Evolutionary conservation across 2,113 vertebrate species (phyloP), one percentile per base, ranked within the genome.

Genomic region (Aptenodytes patagonicus): DNA sequence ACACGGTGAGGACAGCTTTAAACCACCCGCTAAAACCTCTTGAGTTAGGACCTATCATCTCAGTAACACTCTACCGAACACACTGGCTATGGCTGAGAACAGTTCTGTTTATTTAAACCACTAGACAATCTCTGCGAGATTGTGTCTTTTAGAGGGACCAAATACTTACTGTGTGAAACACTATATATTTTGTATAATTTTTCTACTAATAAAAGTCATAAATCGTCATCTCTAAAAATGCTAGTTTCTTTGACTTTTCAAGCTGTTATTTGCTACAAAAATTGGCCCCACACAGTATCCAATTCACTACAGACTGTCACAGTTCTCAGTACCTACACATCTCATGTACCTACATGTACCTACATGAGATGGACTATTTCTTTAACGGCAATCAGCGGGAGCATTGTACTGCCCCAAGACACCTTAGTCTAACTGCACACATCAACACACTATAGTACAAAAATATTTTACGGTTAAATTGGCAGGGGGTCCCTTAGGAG

Each of bases 221-320:
- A 46, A 81, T 36, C 18, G 25, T 34, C n/a, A 34, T 6, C 46
- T 60, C 51, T 54, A 66, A 52, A 78, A 66, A 57, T 26, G 42
- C 32, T 16, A 13, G 19, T 21, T 82, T 54, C 51, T 85, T 55
- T 49, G 52, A 32, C 18, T 34, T 83, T 55, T 61, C 83, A 49
- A 78, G 52, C 47, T 51, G 46, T 26, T 77, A 5, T 25, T 10
- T 42, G 38, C 31, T 44, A 36, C 13, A 71, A 14, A 24, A 52
- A 4, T 7, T 29, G 70, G 10, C 40, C 58, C 40, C 58, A 16
- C 2, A 2, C 40, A 28, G 47, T 2, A n/a, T 3, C 5, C 0
- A 2, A 19, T 44, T 55, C 32, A 34, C 6, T 52, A 19, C 31
- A 11, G 64, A 7, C 38, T 19, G 54, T 13, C 36, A 6, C 12